Percentiles rank a stretch among this genome's conserved stretches.
Conservation (phyloP, 2,888 invertebrate genomes). For the Sinohyriopsis cumingii region DNA sequence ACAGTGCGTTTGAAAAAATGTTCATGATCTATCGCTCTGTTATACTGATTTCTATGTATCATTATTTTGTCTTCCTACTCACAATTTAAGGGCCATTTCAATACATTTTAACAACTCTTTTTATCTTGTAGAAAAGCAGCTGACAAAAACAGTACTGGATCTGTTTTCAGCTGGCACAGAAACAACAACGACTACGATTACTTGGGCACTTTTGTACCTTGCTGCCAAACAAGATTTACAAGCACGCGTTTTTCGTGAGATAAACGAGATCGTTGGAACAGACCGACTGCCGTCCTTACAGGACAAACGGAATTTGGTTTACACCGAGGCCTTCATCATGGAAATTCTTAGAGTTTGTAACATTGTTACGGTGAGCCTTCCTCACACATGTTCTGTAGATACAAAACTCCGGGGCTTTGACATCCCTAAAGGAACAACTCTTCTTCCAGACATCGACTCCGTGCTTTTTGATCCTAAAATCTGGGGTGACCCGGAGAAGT, state of each 20-base stretch:
- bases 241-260: background rate
- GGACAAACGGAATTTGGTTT: constrained; percentile 4
- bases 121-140: background rate
- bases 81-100: no score
- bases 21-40: no score
- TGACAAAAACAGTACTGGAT: background rate
- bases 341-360: constrained; percentile 1
- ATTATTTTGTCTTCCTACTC: no score
- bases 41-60: no score
- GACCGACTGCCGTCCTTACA: background rate
- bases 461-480: background rate
- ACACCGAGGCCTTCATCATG: constrained; percentile 3
- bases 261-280: background rate
- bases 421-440: background rate
- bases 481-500: background rate
- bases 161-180: background rate
- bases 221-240: constrained; percentile 1
- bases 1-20: no score
- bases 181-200: constrained; percentile 6
- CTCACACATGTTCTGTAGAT: background rate
- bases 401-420: background rate
- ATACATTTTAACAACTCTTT: no score
- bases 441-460: background rate
- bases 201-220: constrained; percentile 3
- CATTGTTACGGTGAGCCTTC: background rate